Percentiles rank a stretch among this genome's conserved stretches.
Conservation (phyloP, 2,797 vertebrate genomes). For the Danio tinwini region DNA sequence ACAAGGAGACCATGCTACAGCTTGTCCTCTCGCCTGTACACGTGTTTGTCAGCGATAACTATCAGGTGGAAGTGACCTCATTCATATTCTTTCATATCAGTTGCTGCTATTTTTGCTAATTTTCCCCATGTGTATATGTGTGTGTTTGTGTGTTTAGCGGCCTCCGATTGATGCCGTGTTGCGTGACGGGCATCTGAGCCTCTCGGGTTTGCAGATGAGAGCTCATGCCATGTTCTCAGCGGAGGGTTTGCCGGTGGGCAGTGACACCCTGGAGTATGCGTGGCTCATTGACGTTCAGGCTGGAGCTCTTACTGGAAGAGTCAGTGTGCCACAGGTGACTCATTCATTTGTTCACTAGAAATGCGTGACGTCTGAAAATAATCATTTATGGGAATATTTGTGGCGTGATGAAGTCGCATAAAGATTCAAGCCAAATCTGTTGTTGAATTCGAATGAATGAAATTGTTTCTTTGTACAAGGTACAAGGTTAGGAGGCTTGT, state of each 20-base stretch:
- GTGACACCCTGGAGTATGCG: conserved; percentile 92
- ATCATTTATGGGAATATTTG: neutral
- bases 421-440: neutral
- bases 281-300: conserved; percentile 98
- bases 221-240: conserved; percentile 98
- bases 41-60: conserved; percentile 93
- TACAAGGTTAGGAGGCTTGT: neutral
- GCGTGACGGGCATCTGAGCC: conserved; percentile 91
- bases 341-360: conserved; percentile 8
- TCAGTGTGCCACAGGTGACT: conserved; percentile 92
- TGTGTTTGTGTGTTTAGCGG: conserved; percentile 74
- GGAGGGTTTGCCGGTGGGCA: conserved; percentile 89
- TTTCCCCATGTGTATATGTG: neutral
- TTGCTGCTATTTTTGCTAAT: conserved; percentile 14
- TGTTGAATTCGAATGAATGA: neutral
- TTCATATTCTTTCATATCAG: neutral
- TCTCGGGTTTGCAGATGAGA: conserved; percentile 94
- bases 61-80: conserved; percentile 83
- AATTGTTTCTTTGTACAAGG: neutral
- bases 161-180: conserved; percentile 89
- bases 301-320: conserved; percentile 90
- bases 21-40: conserved; percentile 93
- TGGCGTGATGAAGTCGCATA: neutral
- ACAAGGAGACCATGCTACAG: conserved; percentile 95
- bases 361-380: neutral